Evolutionary conservation across 2,797 vertebrate genomes (phyloP).

Genomic region (Buceros bicornis): DNA sequence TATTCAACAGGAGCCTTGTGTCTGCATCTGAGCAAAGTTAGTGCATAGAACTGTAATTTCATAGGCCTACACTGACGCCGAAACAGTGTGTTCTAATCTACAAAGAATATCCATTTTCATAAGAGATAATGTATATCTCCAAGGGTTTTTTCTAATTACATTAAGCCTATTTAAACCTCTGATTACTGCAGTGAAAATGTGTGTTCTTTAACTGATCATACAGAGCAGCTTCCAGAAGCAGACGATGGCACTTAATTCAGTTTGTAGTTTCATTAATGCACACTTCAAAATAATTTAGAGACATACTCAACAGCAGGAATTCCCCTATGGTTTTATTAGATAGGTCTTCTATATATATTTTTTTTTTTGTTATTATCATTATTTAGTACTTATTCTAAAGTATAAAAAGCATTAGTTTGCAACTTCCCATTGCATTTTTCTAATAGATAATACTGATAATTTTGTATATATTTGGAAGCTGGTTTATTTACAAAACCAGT

Average conservation of each 20-base stretch:
- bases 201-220: conserved; percentile 23
- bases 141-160: conserved; percentile 41
- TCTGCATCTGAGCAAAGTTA: background rate
- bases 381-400: background rate
- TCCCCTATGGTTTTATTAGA: background rate
- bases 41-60: background rate
- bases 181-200: conserved; percentile 28
- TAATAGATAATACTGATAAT: background rate
- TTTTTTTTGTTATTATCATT: background rate
- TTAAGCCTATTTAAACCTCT: conserved; percentile 42
- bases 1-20: background rate
- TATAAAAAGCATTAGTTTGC: background rate
- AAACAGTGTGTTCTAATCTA: conserved; percentile 36
- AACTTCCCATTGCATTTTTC: background rate
- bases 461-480: background rate
- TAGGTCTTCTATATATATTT: background rate
- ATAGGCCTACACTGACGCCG: background rate
- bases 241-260: conserved; percentile 29
- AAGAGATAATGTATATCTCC: conserved; percentile 21
- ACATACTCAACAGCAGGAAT: background rate
- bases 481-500: background rate
- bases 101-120: conserved; percentile 38
- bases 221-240: conserved; percentile 16
- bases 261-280: conserved; percentile 41
- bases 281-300: conserved; percentile 44